These are phyloP conservation scores for Centruroides sculpturatus DNA, from an alignment of 1,140 invertebrate species.

Conservation along the genomic window DNA sequence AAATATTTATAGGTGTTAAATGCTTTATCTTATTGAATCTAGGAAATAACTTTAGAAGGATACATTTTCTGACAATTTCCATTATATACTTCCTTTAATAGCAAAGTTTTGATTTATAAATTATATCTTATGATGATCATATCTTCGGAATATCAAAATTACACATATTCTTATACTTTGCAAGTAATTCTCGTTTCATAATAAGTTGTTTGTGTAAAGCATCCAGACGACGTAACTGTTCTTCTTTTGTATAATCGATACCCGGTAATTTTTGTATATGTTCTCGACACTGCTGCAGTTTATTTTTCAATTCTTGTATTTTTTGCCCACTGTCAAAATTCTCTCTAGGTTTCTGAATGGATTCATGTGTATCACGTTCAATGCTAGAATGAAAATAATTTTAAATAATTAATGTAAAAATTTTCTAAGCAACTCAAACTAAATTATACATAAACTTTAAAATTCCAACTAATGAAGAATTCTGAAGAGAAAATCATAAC, in stretches of 20 bases:
- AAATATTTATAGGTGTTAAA: too few species aligned
- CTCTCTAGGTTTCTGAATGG: constrained; percentile 57
- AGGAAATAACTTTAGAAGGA: too few species aligned
- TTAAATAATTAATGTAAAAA: neutral
- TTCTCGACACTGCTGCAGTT: constrained; percentile 64
- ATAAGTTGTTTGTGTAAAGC: constrained; percentile 68
- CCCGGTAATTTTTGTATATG: constrained; percentile 74
- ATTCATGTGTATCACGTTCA: constrained; percentile 77
- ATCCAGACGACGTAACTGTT: constrained; percentile 75
- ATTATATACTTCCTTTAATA: too few species aligned
- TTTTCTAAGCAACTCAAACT: too few species aligned
- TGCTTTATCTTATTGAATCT: too few species aligned
- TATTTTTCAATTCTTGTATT: constrained; percentile 71
- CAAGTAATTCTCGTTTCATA: constrained; percentile 72
- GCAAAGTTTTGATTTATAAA: too few species aligned
- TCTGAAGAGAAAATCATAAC: too few species aligned
- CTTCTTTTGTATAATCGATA: constrained; percentile 82
- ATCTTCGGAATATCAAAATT: constrained; percentile 34
- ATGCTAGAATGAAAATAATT: constrained; percentile 46
- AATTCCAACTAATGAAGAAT: too few species aligned
- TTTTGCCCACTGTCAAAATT: constrained; percentile 60
- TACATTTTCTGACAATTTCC: too few species aligned
- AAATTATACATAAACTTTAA: too few species aligned
- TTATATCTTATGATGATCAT: neutral
- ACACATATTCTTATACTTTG: constrained; percentile 78